A percentile compares a stretch with the other conserved stretches of the same genome.
Conservation (phyloP, 37 sponge, comb jelly and placozoan genomes). For the Geodia barretti region DNA sequence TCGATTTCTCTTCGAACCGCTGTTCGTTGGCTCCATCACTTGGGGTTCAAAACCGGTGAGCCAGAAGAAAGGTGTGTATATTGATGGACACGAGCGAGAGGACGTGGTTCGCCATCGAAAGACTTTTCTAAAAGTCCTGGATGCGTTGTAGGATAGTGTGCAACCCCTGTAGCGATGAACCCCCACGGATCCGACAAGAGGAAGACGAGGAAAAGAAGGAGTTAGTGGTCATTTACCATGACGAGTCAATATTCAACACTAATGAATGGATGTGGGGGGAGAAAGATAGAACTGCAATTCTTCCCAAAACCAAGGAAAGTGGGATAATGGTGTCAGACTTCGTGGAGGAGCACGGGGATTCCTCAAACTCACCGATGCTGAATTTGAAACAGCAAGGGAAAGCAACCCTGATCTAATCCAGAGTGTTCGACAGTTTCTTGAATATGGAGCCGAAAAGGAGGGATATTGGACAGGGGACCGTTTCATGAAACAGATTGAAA, state of each 20-base stretch:
- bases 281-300: not conserved
- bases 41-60: slow-evolving; percentile 21
- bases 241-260: slow-evolving; percentile 10
- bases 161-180: slow-evolving; percentile 15
- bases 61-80: slow-evolving; percentile 41
- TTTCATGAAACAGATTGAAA: slow-evolving; percentile 8
- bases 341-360: slow-evolving; percentile 8
- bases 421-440: not conserved
- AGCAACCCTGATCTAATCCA: not conserved
- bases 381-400: not conserved
- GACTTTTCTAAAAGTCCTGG: not conserved
- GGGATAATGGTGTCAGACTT: slow-evolving; percentile 26
- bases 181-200: not conserved
- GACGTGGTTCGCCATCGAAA: slow-evolving; percentile 35
- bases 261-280: slow-evolving; percentile 18
- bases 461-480: slow-evolving; percentile 2
- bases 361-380: not conserved
- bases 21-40: not conserved
- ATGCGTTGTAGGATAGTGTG: not conserved
- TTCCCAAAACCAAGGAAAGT: not conserved
- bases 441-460: slow-evolving; percentile 44
- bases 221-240: slow-evolving; percentile 6
- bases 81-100: slow-evolving; percentile 58
- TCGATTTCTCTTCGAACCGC: slow-evolving; percentile 15
- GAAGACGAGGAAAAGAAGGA: slow-evolving; percentile 4